Evolutionary conservation across 2,888 invertebrate genomes (phyloP), one percentile per base, ranked within the genome.

Genomic region (Xestia ashworthii): DNA sequence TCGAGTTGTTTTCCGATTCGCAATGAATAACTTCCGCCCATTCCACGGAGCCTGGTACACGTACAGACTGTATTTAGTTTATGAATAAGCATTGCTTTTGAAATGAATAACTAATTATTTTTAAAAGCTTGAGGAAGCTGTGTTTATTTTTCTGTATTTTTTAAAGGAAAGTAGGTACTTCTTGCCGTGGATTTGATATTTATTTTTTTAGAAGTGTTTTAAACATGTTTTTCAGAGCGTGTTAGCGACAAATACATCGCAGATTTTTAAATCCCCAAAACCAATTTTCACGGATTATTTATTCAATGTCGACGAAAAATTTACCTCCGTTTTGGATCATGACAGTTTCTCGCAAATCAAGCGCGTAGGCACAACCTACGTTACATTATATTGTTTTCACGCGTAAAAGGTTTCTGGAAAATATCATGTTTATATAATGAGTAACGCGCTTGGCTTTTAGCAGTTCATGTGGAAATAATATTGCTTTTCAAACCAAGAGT

Each of bases 391-490:
- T 84, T 87, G 74, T 82, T 81, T 79, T 75, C 69, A 69, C 69
- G 53, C 74, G 25, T 80, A 55, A 85, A 80, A 77, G 70, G 70
- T 81, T 82, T 68, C 72, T 44, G 55, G 62, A 74, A 87, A 68
- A 82, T 16, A 60, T 38, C 41, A 76, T 84, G 84, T 87, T 84
- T 84, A 70, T 67, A 4, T 81, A 74, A 86, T 84, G 75, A 87
- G 78, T 64, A 72, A 75, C 73, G 50, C 70, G 71, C 5, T 19
- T 41, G 44, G 71, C 86, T 76, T 84, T 74, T 78, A 85, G 64
- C 78, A 67, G 71, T 55, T 83, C 66, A 69, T 50, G 70, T 70
- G 66, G 41, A 78, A 83, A 62, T 74, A 74, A 74, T 82, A 70
- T 70, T 12, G 65, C 38, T 53, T 68, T 58, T n/a, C 60, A 78